Base-by-base conservation (phyloP, 2,797 vertebrate species). In the Gallirallus australis region DNA sequence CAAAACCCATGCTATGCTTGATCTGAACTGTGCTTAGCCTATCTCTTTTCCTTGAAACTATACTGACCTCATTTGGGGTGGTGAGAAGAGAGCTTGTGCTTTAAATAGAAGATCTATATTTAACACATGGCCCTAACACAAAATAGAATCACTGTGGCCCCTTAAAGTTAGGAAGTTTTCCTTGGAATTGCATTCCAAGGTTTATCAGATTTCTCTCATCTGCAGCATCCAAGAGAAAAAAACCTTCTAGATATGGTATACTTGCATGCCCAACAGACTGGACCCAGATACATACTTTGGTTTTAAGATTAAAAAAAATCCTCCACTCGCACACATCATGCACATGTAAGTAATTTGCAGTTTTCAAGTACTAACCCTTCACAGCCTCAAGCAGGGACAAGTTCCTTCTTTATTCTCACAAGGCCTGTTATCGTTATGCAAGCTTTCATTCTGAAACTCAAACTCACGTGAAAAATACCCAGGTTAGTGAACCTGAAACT, bases 91-190 rank as follows among this genome's bases (percentile, higher is more conserved):
- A 72, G 14, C 47, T 86, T 69, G n/a, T 1, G 4, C 76, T 78
- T 53, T 72, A 91, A 91, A 92, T 63, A 94, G 84, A 82, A 86
- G 17, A 28, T 90, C 89, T 95, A 66, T 90, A 86, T 87, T 94
- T 92, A 93, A 88, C 79, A 81, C 56, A 48, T 39, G 17, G 21
- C 57, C 42, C 4, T 37, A 63, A 76, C 47, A 76, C 35, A 78
- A 82, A 83, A 90, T 83, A 88, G 39, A 93, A 86, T 42, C 2
- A 0, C 50, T 73, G 13, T 61, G 68, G 45, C 47, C 57, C 39
- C 82, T 83, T 45, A 59, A 82, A 94, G 23, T 72, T 79, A 80
- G 70, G 72, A 72, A 86, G 63, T 53, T 94, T 89, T 85, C 24
- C 71, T 85, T 77, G 60, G 64, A 95, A 87, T 65, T 47, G 33